These are phyloP conservation scores for Dendrolimus pini DNA, from an alignment of 2,888 invertebrate species.

Conservation along the genomic window DNA sequence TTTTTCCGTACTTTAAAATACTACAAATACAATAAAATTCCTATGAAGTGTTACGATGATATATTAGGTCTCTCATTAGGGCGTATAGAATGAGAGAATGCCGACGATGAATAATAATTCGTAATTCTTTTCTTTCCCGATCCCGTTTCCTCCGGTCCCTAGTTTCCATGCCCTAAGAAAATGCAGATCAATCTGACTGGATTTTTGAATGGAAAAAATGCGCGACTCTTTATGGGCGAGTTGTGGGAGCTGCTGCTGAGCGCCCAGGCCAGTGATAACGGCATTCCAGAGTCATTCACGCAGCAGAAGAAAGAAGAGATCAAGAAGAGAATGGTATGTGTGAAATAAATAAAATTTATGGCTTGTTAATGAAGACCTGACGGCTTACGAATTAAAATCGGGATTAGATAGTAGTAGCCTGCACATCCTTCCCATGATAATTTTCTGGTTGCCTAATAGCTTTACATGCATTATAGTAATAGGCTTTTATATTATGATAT, in stretches of 20 bases:
- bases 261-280: constrained; percentile 96
- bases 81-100: constrained; percentile 19
- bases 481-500: too few species aligned
- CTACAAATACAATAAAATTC: constrained; percentile 4
- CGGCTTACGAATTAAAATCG: too few species aligned
- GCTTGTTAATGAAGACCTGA: too few species aligned
- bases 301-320: constrained; percentile 98
- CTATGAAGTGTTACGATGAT: constrained; percentile 2
- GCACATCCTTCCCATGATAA: too few species aligned
- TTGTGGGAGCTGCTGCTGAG: constrained; percentile 96
- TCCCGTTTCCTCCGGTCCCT: constrained; percentile 60
- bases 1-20: background rate
- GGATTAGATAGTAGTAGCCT: too few species aligned
- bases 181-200: constrained; percentile 99
- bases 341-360: too few species aligned
- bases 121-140: constrained; percentile 57
- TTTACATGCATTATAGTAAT: too few species aligned
- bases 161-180: constrained; percentile 97
- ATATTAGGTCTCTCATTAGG: constrained; percentile 23
- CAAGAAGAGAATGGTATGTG: constrained; percentile 86
- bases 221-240: constrained; percentile 97
- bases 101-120: constrained; percentile 35
- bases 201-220: constrained; percentile 98
- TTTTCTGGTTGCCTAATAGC: too few species aligned
- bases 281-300: constrained; percentile 95